Evolutionary conservation across 2,797 vertebrate species (phyloP).

Genomic region (Telmatherina bonti): DNA sequence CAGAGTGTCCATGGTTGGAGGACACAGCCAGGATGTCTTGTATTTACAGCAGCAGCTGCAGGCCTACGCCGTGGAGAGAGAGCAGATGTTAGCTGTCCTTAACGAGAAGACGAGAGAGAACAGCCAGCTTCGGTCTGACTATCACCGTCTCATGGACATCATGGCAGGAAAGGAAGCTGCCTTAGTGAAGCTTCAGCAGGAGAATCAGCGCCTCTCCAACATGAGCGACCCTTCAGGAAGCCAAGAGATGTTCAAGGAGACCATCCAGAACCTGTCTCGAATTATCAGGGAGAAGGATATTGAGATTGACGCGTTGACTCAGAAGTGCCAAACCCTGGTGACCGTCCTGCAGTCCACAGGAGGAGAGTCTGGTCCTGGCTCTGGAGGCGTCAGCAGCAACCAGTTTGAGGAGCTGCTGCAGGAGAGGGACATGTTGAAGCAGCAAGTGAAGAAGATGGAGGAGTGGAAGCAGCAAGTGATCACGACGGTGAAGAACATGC

Average conservation of each 20-base stretch:
- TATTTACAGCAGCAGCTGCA: slow-evolving; percentile 96
- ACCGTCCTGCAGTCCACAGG: slow-evolving; percentile 90
- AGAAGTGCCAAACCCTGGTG: slow-evolving; percentile 96
- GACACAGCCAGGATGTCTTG: slow-evolving; percentile 87
- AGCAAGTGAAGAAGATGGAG: slow-evolving; percentile 99
- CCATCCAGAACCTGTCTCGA: slow-evolving; percentile 96
- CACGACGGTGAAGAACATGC: slow-evolving; percentile 98
- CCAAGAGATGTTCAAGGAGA: slow-evolving; percentile 97
- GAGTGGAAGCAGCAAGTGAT: slow-evolving; percentile 99
- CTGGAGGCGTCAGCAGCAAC: slow-evolving; percentile 92
- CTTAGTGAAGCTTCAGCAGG: slow-evolving; percentile 91
- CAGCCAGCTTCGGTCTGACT: slow-evolving; percentile 93
- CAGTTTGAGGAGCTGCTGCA: slow-evolving; percentile 97
- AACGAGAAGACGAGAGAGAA: slow-evolving; percentile 97
- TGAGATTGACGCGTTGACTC: slow-evolving; percentile 95
- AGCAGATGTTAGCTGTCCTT: slow-evolving; percentile 92
- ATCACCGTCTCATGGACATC: slow-evolving; percentile 94
- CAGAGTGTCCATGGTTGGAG: slow-evolving; percentile 81
- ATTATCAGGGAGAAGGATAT: slow-evolving; percentile 99
- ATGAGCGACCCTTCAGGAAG: slow-evolving; percentile 89
- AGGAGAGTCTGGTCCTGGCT: slow-evolving; percentile 71
- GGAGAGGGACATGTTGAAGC: slow-evolving; percentile 93
- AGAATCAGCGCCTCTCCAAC: slow-evolving; percentile 89
- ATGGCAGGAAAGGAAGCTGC: slow-evolving; percentile 93
- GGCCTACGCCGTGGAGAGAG: slow-evolving; percentile 90